These are phyloP conservation scores for Limnodromus scolopaceus DNA, from an alignment of 2,797 vertebrate genomes.

Conservation along the genomic window DNA sequence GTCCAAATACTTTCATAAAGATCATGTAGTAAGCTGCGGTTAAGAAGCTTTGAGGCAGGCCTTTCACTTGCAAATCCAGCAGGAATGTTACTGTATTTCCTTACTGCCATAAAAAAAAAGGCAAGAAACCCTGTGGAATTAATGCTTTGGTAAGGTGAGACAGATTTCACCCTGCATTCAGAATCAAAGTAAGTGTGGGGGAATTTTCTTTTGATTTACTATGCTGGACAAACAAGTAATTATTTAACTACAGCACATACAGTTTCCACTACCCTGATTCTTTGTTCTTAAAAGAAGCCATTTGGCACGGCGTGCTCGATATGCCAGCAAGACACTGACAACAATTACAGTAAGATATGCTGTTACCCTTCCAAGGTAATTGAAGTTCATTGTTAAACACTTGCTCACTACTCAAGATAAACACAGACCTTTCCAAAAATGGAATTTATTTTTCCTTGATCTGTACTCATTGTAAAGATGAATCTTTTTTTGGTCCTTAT, in stretches of 20 bases:
- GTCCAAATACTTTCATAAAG: background rate
- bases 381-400: background rate
- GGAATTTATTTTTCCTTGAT: background rate
- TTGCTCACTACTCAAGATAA: background rate
- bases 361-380: background rate
- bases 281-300: background rate
- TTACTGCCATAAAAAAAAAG: background rate
- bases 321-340: background rate
- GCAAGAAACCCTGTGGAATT: background rate
- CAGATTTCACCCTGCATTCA: background rate
- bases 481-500: background rate
- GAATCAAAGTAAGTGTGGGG: background rate
- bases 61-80: background rate
- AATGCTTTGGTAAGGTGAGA: background rate
- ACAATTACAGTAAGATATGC: background rate
- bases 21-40: background rate
- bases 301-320: background rate
- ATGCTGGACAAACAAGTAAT: background rate
- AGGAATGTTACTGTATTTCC: background rate
- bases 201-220: slow-evolving; percentile 24
- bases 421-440: background rate
- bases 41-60: background rate
- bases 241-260: background rate
- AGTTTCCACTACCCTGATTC: background rate
- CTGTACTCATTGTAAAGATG: background rate